Base-by-base conservation (phyloP, 1,140 invertebrate species). In the Papilio helenus region DNA sequence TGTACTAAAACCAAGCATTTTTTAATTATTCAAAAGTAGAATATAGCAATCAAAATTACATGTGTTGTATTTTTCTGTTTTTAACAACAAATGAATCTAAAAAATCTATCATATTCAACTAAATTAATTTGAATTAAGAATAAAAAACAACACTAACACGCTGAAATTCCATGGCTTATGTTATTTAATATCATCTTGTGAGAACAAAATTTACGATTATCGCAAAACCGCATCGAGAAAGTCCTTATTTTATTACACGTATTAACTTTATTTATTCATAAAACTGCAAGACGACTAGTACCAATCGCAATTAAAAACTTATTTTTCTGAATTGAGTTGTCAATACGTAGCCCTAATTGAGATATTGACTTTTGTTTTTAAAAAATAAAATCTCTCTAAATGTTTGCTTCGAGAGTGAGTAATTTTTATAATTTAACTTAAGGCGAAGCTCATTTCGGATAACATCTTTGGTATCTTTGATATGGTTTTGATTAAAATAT, bases 351-450 rank as follows among this genome's bases (percentile, higher is more conserved):
- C 79, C 61, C 84, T 86, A 86, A 86, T 85, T 85, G 84, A 85
- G 85, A 85, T 80, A 85, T 85, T 85, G 81, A 74, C 74, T 85
- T 85, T 86, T 85, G 82, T 86, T 84, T 83, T 81, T 85, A 80
- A 79, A 83, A 80, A 83, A 81, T 79, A 79, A 49, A 65, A 39
- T 42, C 79, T 82, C 83, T 85, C 80, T 81, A 73, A 72, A 55
- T 29, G 23, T 72, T 46, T 77, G 44, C 10, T 12, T 46, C 14
- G 44, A 16, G 44, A 46, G 44, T 46, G 44, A 46, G 44, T 46
- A 46, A 46, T 46, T 46, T 16, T 46, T 46, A 16, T 46, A 46
- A 46, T 46, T 46, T 16, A 14, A 46, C 44, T 86, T 86, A 86
- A 84, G 84, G 84, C 39, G 68, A 81, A 82, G 80, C 39, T 73